Base-by-base conservation (phyloP, 2,888 invertebrate genomes). In the Drosophila affinis region DNA sequence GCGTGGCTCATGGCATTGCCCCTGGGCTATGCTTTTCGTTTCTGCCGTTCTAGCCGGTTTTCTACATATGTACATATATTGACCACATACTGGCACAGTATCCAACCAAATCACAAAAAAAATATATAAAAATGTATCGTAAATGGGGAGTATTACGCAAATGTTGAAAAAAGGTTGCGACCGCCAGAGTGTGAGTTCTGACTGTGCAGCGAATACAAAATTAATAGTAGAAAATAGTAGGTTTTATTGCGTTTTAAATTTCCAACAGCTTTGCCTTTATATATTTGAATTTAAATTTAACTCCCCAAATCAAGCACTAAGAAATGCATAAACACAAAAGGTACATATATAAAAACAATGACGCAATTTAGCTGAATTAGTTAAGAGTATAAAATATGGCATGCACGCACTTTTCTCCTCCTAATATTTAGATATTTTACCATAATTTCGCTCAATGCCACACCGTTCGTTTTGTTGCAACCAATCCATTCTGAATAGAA, bases 21-120 rank as follows among this genome's bases (percentile, higher is more conserved):
- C 45, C 44, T 12, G 64, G 62, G 62, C 62, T 71, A 34, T 46
- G 62, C 61, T 68, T 39, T 48, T 17, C 21, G 60, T 71, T 79
- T 81, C 62, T 81, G 65, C 71, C 72, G 71, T 73, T 85, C 76
- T 71, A 87, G 82, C 88, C 80, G 76, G 78, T 79, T 83, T 81
- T 62, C 52, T 39, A 2, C 5, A 5, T 39, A n/a, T 2, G 7
- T 6, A 39, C 2, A 0, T 27, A 39, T 58, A 49, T 54, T 72
- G 73, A 72, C 63, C 55, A 62, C 72, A 56, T 57, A 17, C 53
- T 17, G 62, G 46, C 46, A 47, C 46, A 62, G 51, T 45, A 51
- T 39, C 27, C 27, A 58, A 24, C 18, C 2, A 9, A 51, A 10
- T 18, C 17, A 10, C 7, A 52, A 34, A 17, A 54, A 12, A 14